phyloP scores from a whole-genome alignment of 2,113 vertebrate species.

The Electrona antarctica region DNA sequence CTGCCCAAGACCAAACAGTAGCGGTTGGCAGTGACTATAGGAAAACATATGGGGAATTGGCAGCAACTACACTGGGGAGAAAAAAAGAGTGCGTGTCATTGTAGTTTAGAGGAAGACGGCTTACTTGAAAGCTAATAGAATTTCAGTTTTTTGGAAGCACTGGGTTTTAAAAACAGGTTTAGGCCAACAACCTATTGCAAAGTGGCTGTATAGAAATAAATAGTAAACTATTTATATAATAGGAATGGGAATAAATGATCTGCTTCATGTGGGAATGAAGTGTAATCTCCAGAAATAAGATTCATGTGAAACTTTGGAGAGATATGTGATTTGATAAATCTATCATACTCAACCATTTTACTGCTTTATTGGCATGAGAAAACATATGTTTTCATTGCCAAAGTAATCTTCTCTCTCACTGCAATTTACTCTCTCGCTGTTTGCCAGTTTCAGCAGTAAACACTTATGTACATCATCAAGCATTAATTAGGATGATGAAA shows the following conservation, averaged over 20 bases:
- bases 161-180: background rate
- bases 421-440: background rate
- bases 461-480: background rate
- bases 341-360: too few species aligned
- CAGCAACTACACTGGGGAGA: too few species aligned
- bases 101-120: too few species aligned
- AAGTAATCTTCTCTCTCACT: background rate
- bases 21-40: too few species aligned
- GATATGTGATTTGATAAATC: background rate
- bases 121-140: too few species aligned
- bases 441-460: background rate
- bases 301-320: background rate
- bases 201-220: background rate
- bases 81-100: too few species aligned
- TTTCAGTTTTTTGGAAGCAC: too few species aligned
- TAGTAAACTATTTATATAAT: background rate
- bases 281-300: background rate
- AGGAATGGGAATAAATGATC: background rate
- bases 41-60: too few species aligned
- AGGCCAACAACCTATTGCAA: background rate
- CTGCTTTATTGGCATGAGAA: too few species aligned
- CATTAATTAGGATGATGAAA: background rate
- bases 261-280: background rate
- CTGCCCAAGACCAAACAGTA: too few species aligned
- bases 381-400: too few species aligned